These are phyloP conservation scores for Ptychodera flava DNA, from an alignment of 35 echinoderm and acorn worm species.

Conservation along the genomic window DNA sequence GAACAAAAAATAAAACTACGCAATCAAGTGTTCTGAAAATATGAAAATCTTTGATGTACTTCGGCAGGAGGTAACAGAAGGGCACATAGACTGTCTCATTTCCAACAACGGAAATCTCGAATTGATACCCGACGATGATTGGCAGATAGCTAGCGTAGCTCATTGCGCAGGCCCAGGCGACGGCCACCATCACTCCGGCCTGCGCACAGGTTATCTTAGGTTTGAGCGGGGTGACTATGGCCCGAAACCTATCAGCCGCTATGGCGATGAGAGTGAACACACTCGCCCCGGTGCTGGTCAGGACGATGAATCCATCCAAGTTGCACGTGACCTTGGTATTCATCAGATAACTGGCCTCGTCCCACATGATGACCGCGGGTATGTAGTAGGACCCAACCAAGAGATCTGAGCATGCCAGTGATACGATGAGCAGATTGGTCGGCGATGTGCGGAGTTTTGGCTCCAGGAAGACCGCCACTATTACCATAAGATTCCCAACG, in stretches of 20 bases:
- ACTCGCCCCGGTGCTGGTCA: background rate
- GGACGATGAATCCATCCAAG: background rate
- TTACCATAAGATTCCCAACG: background rate
- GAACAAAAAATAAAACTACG: background rate
- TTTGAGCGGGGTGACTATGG: background rate
- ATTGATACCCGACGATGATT: background rate
- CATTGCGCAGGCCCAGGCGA: background rate
- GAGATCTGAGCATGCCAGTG: background rate
- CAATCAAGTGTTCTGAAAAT: background rate
- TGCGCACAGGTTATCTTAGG: background rate
- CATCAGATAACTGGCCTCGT: background rate
- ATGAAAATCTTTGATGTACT: background rate
- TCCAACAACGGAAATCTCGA: background rate
- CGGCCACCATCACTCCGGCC: background rate
- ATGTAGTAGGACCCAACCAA: background rate
- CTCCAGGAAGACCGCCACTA: background rate
- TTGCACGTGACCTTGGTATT: background rate
- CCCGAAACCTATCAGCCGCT: background rate
- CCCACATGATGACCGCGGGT: background rate
- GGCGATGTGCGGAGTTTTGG: background rate
- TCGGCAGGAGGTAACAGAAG: background rate
- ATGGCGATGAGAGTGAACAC: background rate
- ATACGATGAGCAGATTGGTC: background rate
- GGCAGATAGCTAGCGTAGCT: background rate
- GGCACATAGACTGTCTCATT: background rate